phyloP scores from a whole-genome alignment of 2,888 invertebrate species.

The Acleris literana region DNA sequence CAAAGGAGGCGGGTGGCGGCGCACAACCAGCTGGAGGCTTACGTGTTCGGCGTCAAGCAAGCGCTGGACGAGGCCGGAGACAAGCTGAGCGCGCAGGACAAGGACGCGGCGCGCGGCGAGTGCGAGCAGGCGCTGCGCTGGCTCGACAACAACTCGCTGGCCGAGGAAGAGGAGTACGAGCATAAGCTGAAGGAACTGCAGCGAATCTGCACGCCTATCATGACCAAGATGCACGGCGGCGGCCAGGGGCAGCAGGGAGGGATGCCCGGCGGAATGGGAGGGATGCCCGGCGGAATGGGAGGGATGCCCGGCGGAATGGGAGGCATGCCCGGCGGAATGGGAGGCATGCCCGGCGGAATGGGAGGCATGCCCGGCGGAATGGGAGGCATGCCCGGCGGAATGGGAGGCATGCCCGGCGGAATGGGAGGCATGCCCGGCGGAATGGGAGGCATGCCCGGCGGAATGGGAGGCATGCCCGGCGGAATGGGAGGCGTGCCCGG shows the following conservation, averaged over 20 bases:
- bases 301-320: slow-evolving; percentile 32
- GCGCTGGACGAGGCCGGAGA: slow-evolving; percentile 79
- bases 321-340: slow-evolving; percentile 32
- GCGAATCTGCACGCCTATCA: slow-evolving; percentile 73
- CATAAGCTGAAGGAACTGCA: slow-evolving; percentile 80
- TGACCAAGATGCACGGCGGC: slow-evolving; percentile 77
- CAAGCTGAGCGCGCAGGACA: slow-evolving; percentile 83
- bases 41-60: slow-evolving; percentile 85
- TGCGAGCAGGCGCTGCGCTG: slow-evolving; percentile 84
- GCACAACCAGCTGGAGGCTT: slow-evolving; percentile 85
- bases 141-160: slow-evolving; percentile 85
- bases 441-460: no score
- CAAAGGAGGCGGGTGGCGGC: slow-evolving; percentile 84
- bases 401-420: no score
- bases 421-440: neutral
- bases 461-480: no score
- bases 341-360: slow-evolving; percentile 23
- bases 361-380: no score
- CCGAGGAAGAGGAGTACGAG: slow-evolving; percentile 83
- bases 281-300: slow-evolving; percentile 32
- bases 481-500: no score
- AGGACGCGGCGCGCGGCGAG: slow-evolving; percentile 56
- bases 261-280: slow-evolving; percentile 28
- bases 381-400: no score
- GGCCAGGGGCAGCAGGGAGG: slow-evolving; percentile 51